Conservation (phyloP, 2,888 invertebrate species). For the Temnothorax ravouxi region DNA sequence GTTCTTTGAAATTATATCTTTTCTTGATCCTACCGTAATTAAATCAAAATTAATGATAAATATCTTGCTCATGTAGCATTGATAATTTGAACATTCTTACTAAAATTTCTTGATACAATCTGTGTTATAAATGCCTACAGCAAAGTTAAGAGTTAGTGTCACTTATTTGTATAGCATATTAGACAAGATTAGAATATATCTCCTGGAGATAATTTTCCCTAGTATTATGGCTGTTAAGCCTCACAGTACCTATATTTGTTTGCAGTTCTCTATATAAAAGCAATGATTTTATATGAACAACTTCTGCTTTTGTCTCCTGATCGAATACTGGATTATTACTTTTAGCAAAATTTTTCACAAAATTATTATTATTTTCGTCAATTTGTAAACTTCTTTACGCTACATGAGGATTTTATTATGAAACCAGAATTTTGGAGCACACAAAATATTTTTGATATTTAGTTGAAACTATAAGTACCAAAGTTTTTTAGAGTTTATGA, state of each 20-base stretch:
- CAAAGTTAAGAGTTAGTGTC: constrained; percentile 79
- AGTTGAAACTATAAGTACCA: background rate
- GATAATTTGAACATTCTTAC: background rate
- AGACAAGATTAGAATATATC: constrained; percentile 80
- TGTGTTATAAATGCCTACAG: constrained; percentile 75
- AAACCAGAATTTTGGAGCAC: background rate
- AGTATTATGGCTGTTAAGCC: constrained; percentile 73
- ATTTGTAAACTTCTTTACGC: background rate
- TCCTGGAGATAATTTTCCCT: constrained; percentile 76
- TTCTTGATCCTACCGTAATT: background rate
- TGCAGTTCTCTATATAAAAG: constrained; percentile 46
- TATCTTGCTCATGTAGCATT: background rate
- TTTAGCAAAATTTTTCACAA: background rate
- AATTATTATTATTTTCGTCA: background rate
- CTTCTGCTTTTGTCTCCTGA: constrained; percentile 34
- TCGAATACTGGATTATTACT: background rate
- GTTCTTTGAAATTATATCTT: background rate
- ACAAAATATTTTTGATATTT: background rate
- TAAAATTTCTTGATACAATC: constrained; percentile 61
- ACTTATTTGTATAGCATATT: constrained; percentile 83
- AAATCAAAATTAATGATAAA: background rate
- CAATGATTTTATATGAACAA: constrained; percentile 58
- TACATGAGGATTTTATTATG: background rate
- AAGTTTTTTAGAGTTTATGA: background rate
- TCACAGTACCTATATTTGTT: constrained; percentile 65